Evolutionary conservation across 2,888 invertebrate species (phyloP).

Genomic region (Blera fallax): DNA sequence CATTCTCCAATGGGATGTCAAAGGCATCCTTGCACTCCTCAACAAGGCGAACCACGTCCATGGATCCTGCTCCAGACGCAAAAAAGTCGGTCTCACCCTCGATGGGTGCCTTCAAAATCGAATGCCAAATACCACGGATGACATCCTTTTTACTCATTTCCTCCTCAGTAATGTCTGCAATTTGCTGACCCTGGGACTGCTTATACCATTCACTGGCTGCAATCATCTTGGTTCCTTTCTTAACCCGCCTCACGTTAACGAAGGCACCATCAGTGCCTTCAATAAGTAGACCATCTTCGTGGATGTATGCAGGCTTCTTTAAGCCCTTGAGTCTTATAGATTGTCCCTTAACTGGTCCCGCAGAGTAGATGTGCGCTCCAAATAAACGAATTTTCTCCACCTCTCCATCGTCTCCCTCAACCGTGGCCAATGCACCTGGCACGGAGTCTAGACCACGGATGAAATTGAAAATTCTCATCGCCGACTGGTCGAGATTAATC

Average conservation of each 20-base stretch:
- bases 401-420: constrained; percentile 80
- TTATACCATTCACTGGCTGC: constrained; percentile 89
- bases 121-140: constrained; percentile 89
- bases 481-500: constrained; percentile 88
- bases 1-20: constrained; percentile 90
- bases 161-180: constrained; percentile 87
- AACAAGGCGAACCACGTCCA: constrained; percentile 95
- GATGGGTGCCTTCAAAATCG: constrained; percentile 90
- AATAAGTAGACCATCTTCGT: constrained; percentile 90
- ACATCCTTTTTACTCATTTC: constrained; percentile 87
- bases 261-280: constrained; percentile 90
- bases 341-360: constrained; percentile 81
- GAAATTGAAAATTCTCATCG: constrained; percentile 93
- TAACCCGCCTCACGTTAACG: constrained; percentile 89
- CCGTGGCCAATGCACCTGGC: constrained; percentile 92
- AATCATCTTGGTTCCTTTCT: constrained; percentile 91
- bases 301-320: constrained; percentile 86
- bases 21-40: constrained; percentile 95
- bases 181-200: constrained; percentile 83
- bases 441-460: constrained; percentile 96
- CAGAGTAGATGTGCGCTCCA: constrained; percentile 85
- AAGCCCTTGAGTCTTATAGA: constrained; percentile 85
- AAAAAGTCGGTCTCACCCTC: constrained; percentile 95
- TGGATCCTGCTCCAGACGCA: constrained; percentile 96
- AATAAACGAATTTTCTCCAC: constrained; percentile 89